A percentile compares a stretch with the other conserved stretches of the same genome.
These are phyloP conservation scores for Hyaena hyaena DNA, from an alignment of 2,113 vertebrate species.

Conservation along the genomic window DNA sequence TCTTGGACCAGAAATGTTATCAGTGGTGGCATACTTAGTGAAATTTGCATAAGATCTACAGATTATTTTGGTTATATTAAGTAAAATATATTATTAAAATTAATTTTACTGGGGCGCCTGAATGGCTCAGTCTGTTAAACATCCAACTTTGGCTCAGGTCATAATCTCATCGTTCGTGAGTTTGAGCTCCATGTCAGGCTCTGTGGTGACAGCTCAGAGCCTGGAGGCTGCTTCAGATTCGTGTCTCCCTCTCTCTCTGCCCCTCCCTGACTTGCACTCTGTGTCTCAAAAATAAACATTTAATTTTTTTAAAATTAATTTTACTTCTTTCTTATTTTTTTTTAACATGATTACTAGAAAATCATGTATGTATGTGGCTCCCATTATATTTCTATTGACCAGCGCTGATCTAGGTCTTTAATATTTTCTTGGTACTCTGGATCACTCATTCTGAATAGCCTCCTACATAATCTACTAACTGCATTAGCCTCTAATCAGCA, in stretches of 20 bases:
- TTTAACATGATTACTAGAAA: neutral
- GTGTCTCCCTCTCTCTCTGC: too few species aligned
- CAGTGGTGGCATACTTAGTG: neutral
- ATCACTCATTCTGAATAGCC: neutral
- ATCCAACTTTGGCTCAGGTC: too few species aligned
- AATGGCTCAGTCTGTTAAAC: too few species aligned
- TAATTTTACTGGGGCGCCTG: neutral
- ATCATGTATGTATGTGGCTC: neutral
- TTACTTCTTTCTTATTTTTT: neutral
- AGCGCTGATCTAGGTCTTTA: neutral
- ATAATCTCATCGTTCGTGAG: too few species aligned
- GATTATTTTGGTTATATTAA: neutral
- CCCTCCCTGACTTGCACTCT: too few species aligned
- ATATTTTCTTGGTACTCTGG: neutral
- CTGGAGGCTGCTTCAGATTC: too few species aligned
- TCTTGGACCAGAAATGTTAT: neutral
- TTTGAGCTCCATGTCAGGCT: too few species aligned
- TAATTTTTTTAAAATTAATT: neutral
- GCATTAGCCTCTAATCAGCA: neutral
- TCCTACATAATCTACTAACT: neutral
- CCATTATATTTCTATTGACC: neutral
- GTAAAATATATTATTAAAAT: neutral
- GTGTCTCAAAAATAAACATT: too few species aligned
- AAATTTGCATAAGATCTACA: neutral
- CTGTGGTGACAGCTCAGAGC: too few species aligned